Percentiles rank a stretch among this genome's conserved stretches.
These are phyloP conservation scores for Oreocharis arfaki DNA, from an alignment of 2,113 vertebrate genomes.

Conservation along the genomic window DNA sequence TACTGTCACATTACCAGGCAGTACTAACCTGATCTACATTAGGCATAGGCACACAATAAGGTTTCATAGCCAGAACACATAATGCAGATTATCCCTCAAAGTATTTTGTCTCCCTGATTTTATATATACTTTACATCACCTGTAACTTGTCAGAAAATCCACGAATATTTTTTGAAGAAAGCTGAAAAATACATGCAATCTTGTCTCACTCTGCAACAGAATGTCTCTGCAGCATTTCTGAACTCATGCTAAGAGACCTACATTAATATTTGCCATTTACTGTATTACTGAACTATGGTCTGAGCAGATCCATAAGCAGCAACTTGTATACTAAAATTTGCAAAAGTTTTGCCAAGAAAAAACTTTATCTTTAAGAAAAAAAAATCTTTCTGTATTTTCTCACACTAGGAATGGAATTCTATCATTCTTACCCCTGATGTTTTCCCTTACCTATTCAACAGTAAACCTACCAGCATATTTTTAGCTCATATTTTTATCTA, in stretches of 20 bases:
- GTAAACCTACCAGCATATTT: not conserved
- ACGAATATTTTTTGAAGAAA: not conserved
- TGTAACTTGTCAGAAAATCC: not conserved
- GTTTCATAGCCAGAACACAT: not conserved
- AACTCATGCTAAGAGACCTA: not conserved
- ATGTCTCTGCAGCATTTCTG: not conserved
- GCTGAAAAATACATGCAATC: not conserved
- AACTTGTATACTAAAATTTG: not conserved
- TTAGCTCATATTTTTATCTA: not conserved
- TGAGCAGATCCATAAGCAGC: not conserved
- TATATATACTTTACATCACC: not conserved
- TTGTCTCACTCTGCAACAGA: not conserved
- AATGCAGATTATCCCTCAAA: not conserved
- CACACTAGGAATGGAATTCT: not conserved
- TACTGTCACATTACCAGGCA: not conserved
- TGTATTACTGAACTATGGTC: not conserved
- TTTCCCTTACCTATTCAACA: not conserved
- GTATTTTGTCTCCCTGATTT: not conserved
- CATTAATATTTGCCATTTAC: not conserved
- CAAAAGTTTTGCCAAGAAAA: not conserved
- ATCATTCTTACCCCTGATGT: not conserved
- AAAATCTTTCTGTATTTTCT: not conserved
- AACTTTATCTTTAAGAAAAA: not conserved
- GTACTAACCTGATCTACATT: not conserved
- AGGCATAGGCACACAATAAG: not conserved